Base-by-base conservation (phyloP, 1,140 invertebrate genomes). In the Drosophila varians region DNA sequence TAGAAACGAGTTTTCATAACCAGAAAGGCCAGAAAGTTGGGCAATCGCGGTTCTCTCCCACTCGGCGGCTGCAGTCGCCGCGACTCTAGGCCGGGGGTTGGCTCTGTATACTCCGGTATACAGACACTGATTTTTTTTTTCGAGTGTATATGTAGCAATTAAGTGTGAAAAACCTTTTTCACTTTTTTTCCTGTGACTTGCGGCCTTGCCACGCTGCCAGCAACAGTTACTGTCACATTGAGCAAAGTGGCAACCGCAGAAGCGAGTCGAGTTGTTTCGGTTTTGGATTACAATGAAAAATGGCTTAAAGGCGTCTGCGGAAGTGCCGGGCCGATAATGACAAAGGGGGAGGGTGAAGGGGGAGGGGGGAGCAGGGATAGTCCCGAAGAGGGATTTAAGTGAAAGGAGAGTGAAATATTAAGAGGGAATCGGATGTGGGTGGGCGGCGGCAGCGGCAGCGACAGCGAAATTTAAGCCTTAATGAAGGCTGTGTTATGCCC, bases 111-210 rank as follows among this genome's bases (percentile, higher is more conserved):
- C 83, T 12, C 21, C 21, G 2, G 12, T 57, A 5, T 49, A 48
- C 31, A 46, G 16, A 34, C 43, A 36, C 34, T 4, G 38, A 19
- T 43, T 65, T 46, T 38, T 26, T 19, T 31, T 11, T n/a, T 42
- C 26, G 19, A 23, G 31, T 60, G 26, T 45, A 14, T 53, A 14
- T 31, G 40, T 70, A 68, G 76, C 80, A 86, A 86, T 84, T 84
- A 84, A 80, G 80, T 84, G 80, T 87, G 80, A 84, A 84, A 86
- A 66, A 87, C 53, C 48, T 74, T 72, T 75, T 71, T 70, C 34
- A 45, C 38, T 61, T 54, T 45, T 28, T 12, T 38, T 38, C 45
- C 58, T 45, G 64, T 66, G 49, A 71, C 55, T 60, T 57, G 57
- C 71, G 69, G 76, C 69, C 54, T 49, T 60, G 66, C 25, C 54